Base-by-base conservation (phyloP, 2,888 invertebrate species). In the Chirona hameri region DNA sequence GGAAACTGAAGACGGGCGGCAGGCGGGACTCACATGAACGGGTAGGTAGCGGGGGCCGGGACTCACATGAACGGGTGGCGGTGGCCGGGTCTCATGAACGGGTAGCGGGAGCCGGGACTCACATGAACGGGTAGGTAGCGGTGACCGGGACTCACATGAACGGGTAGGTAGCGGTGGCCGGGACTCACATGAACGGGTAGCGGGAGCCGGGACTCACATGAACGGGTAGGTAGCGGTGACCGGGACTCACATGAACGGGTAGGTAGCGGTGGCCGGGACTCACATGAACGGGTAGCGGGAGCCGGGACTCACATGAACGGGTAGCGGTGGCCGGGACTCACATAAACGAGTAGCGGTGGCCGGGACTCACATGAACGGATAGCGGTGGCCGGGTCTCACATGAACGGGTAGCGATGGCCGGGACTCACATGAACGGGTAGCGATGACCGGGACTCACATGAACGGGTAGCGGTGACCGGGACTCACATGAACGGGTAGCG, bases 241-340 rank as follows among this genome's bases (percentile, higher is more conserved):
- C n/a, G n/a, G n/a, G n/a, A 72, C 72, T 76, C 76, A 76, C 76
- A 76, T 39, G 46, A 76, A 76, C 76, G 27, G n/a, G n/a, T n/a
- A n/a, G 46, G 76, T 46, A 46, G 24, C 76, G 76, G 24, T 39
- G 24, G 76, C 76, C 76, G 24, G 76, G 76, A 24, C 76, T 76
- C 76, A 76, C 76, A 76, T 39, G 46, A 76, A 76, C 76, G 27
- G 46, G 76, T 46, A 46, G 24, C 76, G 76, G 24, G 76, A 46
- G 76, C 76, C 76, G 24, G 76, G 76, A 24, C 76, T 76, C 76
- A 76, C 76, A 76, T 39, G 46, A 76, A 76, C 76, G 27, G 46
- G 76, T 46, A 46, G 24, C 76, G 76, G 24, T 39, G 24, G 76
- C 76, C 76, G 24, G 76, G 76, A 24, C 76, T 76, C 76, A 76